phyloP scores from a whole-genome alignment of 37 sponge, comb jelly and placozoan species.

The Agelas oroides region DNA sequence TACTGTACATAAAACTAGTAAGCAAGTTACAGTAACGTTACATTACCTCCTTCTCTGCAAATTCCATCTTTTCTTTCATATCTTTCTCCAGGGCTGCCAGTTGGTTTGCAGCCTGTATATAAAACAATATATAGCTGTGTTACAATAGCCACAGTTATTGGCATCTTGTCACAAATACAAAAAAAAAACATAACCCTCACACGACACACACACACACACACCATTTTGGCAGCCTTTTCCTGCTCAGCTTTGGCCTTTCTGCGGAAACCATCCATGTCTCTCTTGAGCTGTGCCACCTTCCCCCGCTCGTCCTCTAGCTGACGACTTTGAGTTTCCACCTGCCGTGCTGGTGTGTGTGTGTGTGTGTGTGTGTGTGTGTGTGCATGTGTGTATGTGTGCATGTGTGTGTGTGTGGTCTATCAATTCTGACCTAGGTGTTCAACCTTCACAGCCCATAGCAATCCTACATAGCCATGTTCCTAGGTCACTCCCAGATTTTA shows the following conservation, averaged over 20 bases:
- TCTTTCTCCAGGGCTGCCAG: slow-evolving; percentile 64
- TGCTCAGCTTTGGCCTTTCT: slow-evolving; percentile 59
- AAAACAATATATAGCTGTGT: too few species aligned
- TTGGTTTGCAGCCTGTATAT: slow-evolving; percentile 49
- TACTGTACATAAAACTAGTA: too few species aligned
- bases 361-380: neutral
- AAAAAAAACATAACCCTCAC: too few species aligned
- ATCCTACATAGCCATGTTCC: too few species aligned
- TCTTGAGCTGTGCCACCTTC: slow-evolving; percentile 54
- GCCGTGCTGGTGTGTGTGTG: slow-evolving; percentile 32
- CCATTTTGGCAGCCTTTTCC: slow-evolving; percentile 61
- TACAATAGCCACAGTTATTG: too few species aligned
- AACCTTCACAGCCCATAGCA: too few species aligned
- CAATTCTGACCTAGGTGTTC: too few species aligned
- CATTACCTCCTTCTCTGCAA: slow-evolving; percentile 63
- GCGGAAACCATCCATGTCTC: slow-evolving; percentile 53
- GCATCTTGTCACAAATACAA: too few species aligned
- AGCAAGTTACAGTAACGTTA: neutral
- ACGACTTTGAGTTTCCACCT: slow-evolving; percentile 7
- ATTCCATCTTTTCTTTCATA: slow-evolving; percentile 53
- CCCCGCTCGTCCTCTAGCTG: slow-evolving; percentile 61
- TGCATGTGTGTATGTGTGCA: neutral
- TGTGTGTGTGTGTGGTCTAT: neutral
- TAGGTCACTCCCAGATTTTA: too few species aligned
- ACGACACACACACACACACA: neutral